Conservation (phyloP, 2,797 vertebrate species). For the Smutsia temminckii region DNA sequence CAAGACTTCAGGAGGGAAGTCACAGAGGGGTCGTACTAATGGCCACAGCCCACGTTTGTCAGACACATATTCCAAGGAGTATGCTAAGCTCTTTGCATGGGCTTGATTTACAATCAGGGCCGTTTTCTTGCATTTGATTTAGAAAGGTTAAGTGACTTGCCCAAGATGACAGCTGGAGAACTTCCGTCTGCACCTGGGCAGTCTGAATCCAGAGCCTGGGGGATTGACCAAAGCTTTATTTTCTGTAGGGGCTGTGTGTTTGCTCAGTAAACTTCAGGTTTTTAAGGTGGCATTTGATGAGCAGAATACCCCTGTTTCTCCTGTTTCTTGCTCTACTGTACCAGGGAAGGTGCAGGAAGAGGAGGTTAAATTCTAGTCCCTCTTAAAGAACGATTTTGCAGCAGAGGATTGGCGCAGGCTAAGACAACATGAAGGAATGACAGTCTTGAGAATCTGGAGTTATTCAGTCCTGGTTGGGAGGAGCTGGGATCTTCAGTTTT, state of each 20-base stretch:
- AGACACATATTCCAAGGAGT: neutral
- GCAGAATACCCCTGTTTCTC: neutral
- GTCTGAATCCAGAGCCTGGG: neutral
- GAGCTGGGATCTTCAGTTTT: neutral
- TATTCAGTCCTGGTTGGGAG: neutral
- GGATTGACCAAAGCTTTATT: neutral
- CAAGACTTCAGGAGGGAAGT: neutral
- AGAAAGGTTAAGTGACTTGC: neutral
- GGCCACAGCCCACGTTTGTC: neutral
- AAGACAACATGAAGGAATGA: neutral
- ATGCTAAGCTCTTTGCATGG: neutral
- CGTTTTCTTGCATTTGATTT: neutral
- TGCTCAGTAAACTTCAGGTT: neutral
- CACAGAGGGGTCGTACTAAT: neutral
- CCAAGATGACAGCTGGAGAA: neutral
- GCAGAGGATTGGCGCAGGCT: no score
- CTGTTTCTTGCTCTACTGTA: neutral
- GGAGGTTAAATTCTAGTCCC: neutral
- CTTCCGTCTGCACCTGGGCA: neutral
- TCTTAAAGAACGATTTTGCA: neutral
- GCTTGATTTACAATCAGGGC: neutral
- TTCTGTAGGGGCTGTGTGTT: neutral
- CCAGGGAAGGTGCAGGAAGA: neutral
- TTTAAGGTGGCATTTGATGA: neutral
- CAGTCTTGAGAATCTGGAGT: neutral